Evolutionary conservation across 1,140 invertebrate species (phyloP), one percentile per base, ranked within the genome.

Genomic region (Drosophila willistoni): DNA sequence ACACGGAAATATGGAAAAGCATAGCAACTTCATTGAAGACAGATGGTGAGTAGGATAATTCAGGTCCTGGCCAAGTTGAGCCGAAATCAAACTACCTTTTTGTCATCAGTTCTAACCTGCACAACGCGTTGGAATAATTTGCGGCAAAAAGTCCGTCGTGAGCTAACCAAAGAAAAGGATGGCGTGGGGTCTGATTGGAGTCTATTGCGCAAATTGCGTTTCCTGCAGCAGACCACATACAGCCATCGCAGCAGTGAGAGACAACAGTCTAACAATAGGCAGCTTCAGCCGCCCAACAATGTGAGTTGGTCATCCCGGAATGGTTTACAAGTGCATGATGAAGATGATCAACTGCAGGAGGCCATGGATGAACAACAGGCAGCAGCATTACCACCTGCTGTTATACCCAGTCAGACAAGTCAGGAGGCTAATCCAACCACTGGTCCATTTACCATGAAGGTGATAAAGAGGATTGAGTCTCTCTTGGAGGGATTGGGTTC

Each of bases 331-430:
- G 51, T 71, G 12, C 71, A 91, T 13, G 77, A 91, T 59, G 83
- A 89, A 44, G 86, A 91, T 59, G 83, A 89, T 70, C 71, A 78
- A 0, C 56, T 91, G 22, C 90, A 90, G 72, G 90, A 91, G 57
- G 90, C 90, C 54, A 91, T 91, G 90, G 90, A 91, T n/a, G 90
- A 91, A 56, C 90, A 91, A 71, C 51, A 71, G 54, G 64, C 25
- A 25, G n/a, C 47, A 47, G 44, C 61, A 54, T 10, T 59, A 39
- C 12, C 73, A 22, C 5, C 64, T 25, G 13, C 41, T 55, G 19
- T 14, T 14, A 13, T 36, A 34, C 7, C 47, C 42, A 13, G 41
- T 29, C 29, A 29, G 29, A 29, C 29, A 29, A 29, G 29, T 47
- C 41, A 19, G 12, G 42, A 41, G 5, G 29, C 39, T 7, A 33